A percentile compares a stretch with the other conserved stretches of the same genome.
phyloP scores from a whole-genome alignment of 2,797 vertebrate genomes.

The Melopsittacus undulatus region DNA sequence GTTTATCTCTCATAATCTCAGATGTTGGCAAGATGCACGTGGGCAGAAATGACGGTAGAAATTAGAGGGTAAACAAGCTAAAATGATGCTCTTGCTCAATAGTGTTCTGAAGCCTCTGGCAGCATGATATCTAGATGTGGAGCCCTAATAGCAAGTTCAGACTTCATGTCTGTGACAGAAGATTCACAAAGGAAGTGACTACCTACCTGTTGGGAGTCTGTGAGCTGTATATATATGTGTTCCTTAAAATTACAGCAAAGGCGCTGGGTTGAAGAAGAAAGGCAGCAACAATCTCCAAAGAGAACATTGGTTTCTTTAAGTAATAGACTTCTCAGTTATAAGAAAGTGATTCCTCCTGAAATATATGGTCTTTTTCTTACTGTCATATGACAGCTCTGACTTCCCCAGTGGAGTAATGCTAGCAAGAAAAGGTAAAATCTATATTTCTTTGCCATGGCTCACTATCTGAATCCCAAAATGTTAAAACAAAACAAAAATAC shows the following conservation, averaged over 20 bases:
- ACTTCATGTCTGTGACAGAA: not conserved
- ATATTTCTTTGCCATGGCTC: not conserved
- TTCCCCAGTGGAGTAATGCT: not conserved
- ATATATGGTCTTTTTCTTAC: not conserved
- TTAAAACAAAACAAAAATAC: not conserved
- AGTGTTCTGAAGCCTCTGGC: not conserved
- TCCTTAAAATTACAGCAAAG: not conserved
- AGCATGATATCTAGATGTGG: not conserved
- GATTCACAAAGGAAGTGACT: not conserved
- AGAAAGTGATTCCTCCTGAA: not conserved
- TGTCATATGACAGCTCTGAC: not conserved
- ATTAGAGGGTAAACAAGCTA: fast-evolving
- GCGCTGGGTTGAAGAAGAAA: not conserved
- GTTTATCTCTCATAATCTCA: not conserved
- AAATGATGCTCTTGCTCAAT: not conserved
- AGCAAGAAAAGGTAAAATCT: not conserved
- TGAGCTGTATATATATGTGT: not conserved
- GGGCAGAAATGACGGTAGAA: not conserved
- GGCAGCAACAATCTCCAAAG: not conserved
- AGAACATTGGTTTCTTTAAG: not conserved
- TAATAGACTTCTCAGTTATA: not conserved
- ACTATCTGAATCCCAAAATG: not conserved
- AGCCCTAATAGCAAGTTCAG: not conserved
- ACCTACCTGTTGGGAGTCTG: not conserved
- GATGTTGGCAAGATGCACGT: not conserved